Base-by-base conservation (phyloP, 2,797 vertebrate species). In the Myotis findleyi region DNA sequence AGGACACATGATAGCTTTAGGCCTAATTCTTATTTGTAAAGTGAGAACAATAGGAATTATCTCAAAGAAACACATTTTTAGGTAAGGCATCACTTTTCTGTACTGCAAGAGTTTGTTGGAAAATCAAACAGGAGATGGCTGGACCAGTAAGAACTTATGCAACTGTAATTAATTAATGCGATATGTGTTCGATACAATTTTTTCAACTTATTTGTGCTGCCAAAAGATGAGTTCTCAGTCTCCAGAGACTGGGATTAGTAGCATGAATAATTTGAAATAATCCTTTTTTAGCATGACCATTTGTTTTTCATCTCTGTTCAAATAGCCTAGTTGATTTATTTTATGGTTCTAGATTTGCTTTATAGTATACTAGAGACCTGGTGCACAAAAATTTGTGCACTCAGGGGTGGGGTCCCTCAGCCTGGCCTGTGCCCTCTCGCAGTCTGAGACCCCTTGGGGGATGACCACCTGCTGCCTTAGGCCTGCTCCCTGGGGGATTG, bases 131-230 rank as follows among this genome's bases (percentile, higher is more conserved):
- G 89, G 71, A 95, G 66, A n/a, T 59, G 41, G 21, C 23, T 92
- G 72, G 64, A 89, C n/a, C 20, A 92, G 30, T n/a, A 64, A 87
- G 36, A 95, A 36, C 66, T 96, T 62, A 73, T 64, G 53, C 83
- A 97, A 95, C 71, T 96, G 90, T 81, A 92, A 91, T 89, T 96
- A 92, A 97, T 97, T 96, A 96, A 95, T 95, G 55, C 96, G 90
- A 80, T 92, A 94, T 94, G 88, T 94, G 86, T 33, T 89, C 53
- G 13, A 89, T 92, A 92, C 2, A 80, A 17, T 68, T 82, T 93
- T 94, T 94, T 69, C 36, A 93, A 51, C 13, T 85, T 69, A 66
- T 77, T 93, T 92, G 69, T 96, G 79, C 73, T 92, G 95, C 95
- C 93, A 97, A 95, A 96, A 94, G 91, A 97, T 94, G 95, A 97